These are phyloP conservation scores for Drosophila murphyi DNA, from an alignment of 1,140 invertebrate species.

Conservation along the genomic window DNA sequence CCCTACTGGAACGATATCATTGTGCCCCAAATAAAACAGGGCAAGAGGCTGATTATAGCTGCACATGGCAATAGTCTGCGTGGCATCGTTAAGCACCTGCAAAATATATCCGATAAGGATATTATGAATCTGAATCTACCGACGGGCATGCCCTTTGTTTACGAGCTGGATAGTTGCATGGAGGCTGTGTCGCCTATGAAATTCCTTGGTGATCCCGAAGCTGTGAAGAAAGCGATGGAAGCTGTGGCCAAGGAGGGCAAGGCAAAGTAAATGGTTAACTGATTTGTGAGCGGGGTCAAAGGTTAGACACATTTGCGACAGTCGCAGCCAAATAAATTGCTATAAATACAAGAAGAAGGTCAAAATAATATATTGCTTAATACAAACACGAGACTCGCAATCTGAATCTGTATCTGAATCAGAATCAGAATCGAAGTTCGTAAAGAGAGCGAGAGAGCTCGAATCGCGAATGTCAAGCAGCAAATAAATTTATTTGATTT, in stretches of 20 bases:
- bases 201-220: constrained; percentile 96
- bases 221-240: constrained; percentile 96
- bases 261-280: constrained; percentile 82
- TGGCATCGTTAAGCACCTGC: constrained; percentile 97
- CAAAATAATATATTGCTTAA: constrained; percentile 51
- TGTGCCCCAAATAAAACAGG: constrained; percentile 94
- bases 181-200: constrained; percentile 95
- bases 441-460: constrained; percentile 16
- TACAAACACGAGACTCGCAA: constrained; percentile 58
- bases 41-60: constrained; percentile 95
- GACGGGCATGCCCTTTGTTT: constrained; percentile 98
- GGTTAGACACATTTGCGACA: constrained; percentile 11
- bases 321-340: constrained; percentile 42
- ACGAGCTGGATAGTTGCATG: constrained; percentile 95
- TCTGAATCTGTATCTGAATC: constrained; percentile 16
- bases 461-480: constrained; percentile 73
- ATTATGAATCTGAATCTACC: constrained; percentile 97
- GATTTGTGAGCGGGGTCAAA: constrained; percentile 1
- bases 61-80: constrained; percentile 98
- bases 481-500: constrained; percentile 84
- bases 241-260: constrained; percentile 97
- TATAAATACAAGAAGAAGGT: constrained; percentile 42
- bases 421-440: constrained; percentile 12
- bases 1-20: constrained; percentile 98
- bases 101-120: constrained; percentile 91